Evolutionary conservation across 2,113 vertebrate genomes (phyloP), one percentile per base, ranked within the genome.

Genomic region (Cisticola juncidis): DNA sequence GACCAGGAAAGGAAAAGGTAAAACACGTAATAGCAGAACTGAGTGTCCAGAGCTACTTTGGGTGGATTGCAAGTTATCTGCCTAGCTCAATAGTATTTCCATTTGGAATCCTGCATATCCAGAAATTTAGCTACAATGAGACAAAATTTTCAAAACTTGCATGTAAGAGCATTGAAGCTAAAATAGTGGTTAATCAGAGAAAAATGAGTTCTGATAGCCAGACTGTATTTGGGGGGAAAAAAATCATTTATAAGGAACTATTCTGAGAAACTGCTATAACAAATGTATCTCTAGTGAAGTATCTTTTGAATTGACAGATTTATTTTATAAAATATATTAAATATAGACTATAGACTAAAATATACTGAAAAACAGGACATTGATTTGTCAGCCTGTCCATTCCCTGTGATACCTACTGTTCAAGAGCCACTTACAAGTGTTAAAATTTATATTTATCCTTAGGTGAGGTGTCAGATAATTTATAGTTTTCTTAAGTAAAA

Each of bases 401-500:
- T 92, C n/a, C 11, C 33, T 83, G 24, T 66, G 40, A 69, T 56
- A 60, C 7, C 35, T 82, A 36, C 29, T 87, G 16, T 72, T 95
- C n/a, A 86, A 68, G 72, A 83, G 58, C 29, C 45, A 73, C 51
- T 89, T 88, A n/a, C 2, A 86, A 45, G 42, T 38, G 24, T 40
- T 92, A 95, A 64, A 38, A 38, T 38, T 38, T 38, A 38, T 38
- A 95, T 88, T 93, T 97, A 54, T 74, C 54, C 36, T 65, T 89
- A 65, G 31, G 29, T 88, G 45, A 14, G 22, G 56, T 82, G 33
- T 24, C 72, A 91, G 62, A 45, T 86, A 95, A 72, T 74, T 92
- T 90, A 58, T 25, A 81, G 12, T 26, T 53, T 78, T n/a, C 53
- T 38, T 47, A 94, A 81, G 9, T 65, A 84, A 94, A 81, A 61